phyloP scores from a whole-genome alignment of 1,140 invertebrate genomes.

The Scaptomyza pallida region DNA sequence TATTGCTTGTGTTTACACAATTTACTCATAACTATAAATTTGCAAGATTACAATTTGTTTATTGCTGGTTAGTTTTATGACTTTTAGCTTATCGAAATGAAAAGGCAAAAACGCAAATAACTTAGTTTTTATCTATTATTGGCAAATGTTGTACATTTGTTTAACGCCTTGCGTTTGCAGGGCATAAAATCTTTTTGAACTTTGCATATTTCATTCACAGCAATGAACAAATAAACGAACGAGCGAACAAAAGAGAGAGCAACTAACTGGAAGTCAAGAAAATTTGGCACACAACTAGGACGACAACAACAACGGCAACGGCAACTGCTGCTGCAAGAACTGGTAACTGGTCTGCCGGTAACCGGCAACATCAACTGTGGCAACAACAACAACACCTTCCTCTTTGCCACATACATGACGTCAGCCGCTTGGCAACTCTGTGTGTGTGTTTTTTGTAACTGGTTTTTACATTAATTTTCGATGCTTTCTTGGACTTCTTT shows the following conservation, averaged over 20 bases:
- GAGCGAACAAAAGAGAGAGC: too few species aligned
- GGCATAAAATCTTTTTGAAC: constrained; percentile 40
- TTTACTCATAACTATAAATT: neutral
- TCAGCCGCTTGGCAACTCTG: constrained; percentile 57
- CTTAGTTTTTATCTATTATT: neutral
- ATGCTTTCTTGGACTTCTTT: constrained; percentile 79
- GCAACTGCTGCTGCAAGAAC: constrained; percentile 64
- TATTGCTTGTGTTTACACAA: neutral
- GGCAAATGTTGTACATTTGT: neutral
- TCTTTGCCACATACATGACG: constrained; percentile 53
- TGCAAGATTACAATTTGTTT: neutral
- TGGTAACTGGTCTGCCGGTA: constrained; percentile 68
- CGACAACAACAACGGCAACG: constrained; percentile 50
- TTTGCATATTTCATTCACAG: constrained; percentile 52
- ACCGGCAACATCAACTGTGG: constrained; percentile 56
- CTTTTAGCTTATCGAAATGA: constrained; percentile 1
- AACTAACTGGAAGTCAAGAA: constrained; percentile 71
- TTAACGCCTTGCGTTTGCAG: constrained; percentile 32
- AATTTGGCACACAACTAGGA: constrained; percentile 80
- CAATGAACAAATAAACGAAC: too few species aligned
- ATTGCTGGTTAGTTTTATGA: neutral
- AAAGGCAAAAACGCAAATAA: neutral
- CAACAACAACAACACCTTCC: constrained; percentile 52
- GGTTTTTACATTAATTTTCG: constrained; percentile 77
- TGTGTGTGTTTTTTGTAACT: constrained; percentile 45